Conservation (phyloP, 2,888 invertebrate species). For the Yponomeuta plumbellus region DNA sequence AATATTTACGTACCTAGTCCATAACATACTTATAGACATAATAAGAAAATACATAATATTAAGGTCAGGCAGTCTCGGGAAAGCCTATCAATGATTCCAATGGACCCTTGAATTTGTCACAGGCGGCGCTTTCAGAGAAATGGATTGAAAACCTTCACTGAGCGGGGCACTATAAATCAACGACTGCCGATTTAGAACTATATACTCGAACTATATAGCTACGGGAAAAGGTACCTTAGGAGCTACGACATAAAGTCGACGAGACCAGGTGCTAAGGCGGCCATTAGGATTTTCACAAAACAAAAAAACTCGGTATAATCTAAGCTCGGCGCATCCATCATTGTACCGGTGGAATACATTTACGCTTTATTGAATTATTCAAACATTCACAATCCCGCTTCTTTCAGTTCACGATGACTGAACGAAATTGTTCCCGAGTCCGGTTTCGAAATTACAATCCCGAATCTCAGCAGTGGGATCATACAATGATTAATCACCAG, state of each 20-base stretch:
- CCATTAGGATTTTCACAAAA: not conserved
- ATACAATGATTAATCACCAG: not conserved
- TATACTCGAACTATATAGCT: not conserved
- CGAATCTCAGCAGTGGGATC: not conserved
- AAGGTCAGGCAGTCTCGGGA: not conserved
- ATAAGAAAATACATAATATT: too few relatives aligned
- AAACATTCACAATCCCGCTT: not conserved
- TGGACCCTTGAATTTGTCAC: not conserved
- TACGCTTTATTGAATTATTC: not conserved
- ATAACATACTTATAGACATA: too few relatives aligned
- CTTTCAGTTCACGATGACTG: not conserved
- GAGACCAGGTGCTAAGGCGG: not conserved
- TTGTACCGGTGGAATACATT: not conserved
- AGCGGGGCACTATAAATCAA: not conserved
- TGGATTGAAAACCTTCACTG: not conserved
- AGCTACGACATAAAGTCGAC: not conserved
- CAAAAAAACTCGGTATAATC: not conserved
- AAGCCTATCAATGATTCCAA: not conserved
- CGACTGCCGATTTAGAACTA: too few relatives aligned
- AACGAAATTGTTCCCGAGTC: not conserved
- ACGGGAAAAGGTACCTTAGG: not conserved
- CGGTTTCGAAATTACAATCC: not conserved
- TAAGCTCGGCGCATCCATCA: not conserved
- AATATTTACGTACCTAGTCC: too few relatives aligned
- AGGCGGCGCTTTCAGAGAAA: not conserved